Base-by-base conservation (phyloP, 2,888 invertebrate species). In the Chaetoderma sp. region DNA sequence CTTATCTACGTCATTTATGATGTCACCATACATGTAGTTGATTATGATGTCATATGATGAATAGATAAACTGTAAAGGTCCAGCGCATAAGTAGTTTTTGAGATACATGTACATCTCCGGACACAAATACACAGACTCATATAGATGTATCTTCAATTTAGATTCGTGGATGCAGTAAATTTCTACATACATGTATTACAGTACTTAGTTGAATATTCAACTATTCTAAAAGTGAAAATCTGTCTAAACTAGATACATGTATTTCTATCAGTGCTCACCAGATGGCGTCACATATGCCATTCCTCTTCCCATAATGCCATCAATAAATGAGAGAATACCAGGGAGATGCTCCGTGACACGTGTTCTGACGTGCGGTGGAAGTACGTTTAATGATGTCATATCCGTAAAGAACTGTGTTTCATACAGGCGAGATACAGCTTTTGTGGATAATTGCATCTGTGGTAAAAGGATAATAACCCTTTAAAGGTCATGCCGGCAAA, bases 341-440 rank as follows among this genome's bases (percentile, higher is more conserved):
- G 90, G 89, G 39, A 97, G 91, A 82, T 93, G 91, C 65, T 95
- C 92, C 0, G 94, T 92, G 0, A 97, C 96, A 82, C 93, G 89
- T 0, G 93, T 89, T 36, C 91, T 89, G 52, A 93, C 86, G 79
- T 92, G 89, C 0, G 96, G 94, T 74, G 90, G 90, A 30, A 87
- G 83, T 4, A 96, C 89, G 81, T 92, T 92, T 44, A 97, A 87
- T 8, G 88, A 88, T 3, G 88, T 79, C 90, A 96, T 89, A 80
- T 96, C 95, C 13, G 89, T 85, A 88, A 93, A 92, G 85, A 96
- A 97, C 83, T 94, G 94, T 36, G 89, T 88, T 87, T 95, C 95
- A 86, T 92, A 95, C 60, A 88, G 87, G 60, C 89, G 89, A 0
- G 92, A 88, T 1, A 94, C 72, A 25, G 87, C 82, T 66, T 86